Evolutionary conservation across 1,140 invertebrate species (phyloP), one percentile per base, ranked within the genome.

Genomic region (Agrypnia vestita): DNA sequence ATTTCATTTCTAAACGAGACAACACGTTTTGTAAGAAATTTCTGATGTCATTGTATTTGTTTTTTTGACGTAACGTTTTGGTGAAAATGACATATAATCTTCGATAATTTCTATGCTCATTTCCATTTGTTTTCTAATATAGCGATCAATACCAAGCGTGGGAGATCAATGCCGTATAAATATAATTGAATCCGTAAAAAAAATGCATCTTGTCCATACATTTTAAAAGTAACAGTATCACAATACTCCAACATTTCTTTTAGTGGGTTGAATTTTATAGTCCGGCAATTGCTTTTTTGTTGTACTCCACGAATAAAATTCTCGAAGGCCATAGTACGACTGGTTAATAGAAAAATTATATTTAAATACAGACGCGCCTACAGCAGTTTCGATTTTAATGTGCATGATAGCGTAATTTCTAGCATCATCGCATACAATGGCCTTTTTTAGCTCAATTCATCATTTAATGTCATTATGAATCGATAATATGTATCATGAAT

Each of bases 321-420:
- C 49, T 12, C n/a, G 64, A 69, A 69, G 64, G 64, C 64, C 64
- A 69, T 47, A n/a, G n/a, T 47, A 17, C 8, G 49, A 51, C 64
- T 46, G 64, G 43, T 44, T 47, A 69, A 69, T 69, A 17, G 44
- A 17, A 69, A 64, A 69, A 69, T 49, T 69, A 9, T 49, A 49
- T 3, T n/a, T 69, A 9, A 47, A 15, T 1, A 69, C 44, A 17
- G 64, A 69, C 64, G 35, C 64, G 64, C 64, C 64, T 43, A 69
- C 64, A 8, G 8, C 49, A 19, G 21, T 47, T 8, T 69, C 43
- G 12, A 47, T 69, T 46, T 69, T 69, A 69, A 47, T 49, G 15
- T 47, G 46, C 64, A 69, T 69, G 43, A 46, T 49, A 46, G 64
- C 64, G n/a, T 49, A 49, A 47, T 47, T 69, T 69, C 44, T 17